Percentiles rank a stretch among this genome's conserved stretches.
Evolutionary conservation across 2,113 vertebrate species (phyloP).

Genomic region (Calypte anna): DNA sequence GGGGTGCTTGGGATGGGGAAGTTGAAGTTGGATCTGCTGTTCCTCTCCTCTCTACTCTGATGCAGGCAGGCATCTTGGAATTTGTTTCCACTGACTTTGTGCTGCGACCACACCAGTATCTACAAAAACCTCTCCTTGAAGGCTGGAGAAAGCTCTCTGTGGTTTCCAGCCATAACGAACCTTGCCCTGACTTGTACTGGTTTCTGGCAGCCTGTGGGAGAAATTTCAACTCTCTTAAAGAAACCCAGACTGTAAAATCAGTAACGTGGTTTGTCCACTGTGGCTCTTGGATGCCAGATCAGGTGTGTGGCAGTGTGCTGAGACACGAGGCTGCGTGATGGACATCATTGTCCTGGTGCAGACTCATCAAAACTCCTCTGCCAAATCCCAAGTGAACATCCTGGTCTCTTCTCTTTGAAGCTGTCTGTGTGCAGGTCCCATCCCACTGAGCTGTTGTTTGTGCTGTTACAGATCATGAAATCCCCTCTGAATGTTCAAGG

Average conservation of each 20-base stretch:
- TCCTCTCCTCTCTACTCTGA: not conserved
- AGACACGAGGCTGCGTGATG: fast-evolving
- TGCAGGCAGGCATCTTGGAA: not conserved
- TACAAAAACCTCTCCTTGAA: not conserved
- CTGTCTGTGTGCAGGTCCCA: not conserved
- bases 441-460: not conserved
- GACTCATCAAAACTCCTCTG: not conserved
- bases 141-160: not conserved
- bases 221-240: not conserved
- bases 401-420: not conserved
- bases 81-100: not conserved
- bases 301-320: fast-evolving
- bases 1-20: not conserved
- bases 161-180: fast-evolving
- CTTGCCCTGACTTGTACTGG: fast-evolving
- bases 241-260: not conserved
- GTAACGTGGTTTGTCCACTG: fast-evolving
- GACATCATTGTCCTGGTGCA: not conserved
- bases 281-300: not conserved
- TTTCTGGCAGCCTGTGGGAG: not conserved
- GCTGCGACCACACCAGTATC: not conserved
- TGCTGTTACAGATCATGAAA: not conserved
- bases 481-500: fast-evolving
- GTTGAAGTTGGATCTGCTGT: not conserved
- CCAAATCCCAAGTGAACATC: fast-evolving